A percentile compares a stretch with the other conserved stretches of the same genome.
phyloP scores from a whole-genome alignment of 2,113 vertebrate species.

The Syngnathus floridae region DNA sequence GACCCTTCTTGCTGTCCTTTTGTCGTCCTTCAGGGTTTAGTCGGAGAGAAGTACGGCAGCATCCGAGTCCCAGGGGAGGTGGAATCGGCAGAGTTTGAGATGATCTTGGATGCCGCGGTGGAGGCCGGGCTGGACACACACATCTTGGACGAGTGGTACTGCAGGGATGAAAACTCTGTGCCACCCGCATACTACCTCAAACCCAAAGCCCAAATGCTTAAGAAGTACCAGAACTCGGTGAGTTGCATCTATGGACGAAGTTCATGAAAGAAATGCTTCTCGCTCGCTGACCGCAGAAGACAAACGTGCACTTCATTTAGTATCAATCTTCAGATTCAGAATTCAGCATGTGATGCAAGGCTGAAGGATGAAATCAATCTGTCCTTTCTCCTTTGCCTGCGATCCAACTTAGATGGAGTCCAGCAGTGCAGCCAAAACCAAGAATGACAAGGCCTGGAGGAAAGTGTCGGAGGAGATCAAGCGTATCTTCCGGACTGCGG shows the following conservation, averaged over 20 bases:
- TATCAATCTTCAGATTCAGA: not conserved
- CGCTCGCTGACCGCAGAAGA: not conserved
- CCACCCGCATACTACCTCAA: constrained; percentile 97
- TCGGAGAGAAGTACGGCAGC: constrained; percentile 96
- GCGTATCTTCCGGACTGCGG: constrained; percentile 85
- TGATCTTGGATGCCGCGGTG: constrained; percentile 92
- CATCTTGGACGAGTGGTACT: constrained; percentile 96
- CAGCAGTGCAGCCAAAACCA: constrained; percentile 71
- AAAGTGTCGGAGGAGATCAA: constrained; percentile 93
- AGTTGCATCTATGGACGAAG: constrained; percentile 27
- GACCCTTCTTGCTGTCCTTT: constrained; percentile 18
- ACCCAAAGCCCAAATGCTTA: constrained; percentile 86
- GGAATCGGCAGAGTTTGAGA: constrained; percentile 94
- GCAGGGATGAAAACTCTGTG: constrained; percentile 94
- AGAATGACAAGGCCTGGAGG: constrained; percentile 87
- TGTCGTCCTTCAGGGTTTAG: constrained; percentile 78
- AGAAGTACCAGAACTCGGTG: constrained; percentile 80
- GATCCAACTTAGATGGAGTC: constrained; percentile 77
- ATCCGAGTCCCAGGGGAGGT: constrained; percentile 94
- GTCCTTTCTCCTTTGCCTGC: constrained; percentile 27
- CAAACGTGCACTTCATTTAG: not conserved
- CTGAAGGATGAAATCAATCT: constrained; percentile 13
- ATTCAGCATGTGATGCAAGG: not conserved
- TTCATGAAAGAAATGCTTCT: not conserved
- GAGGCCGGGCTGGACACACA: constrained; percentile 90